Conservation (phyloP, 1,140 invertebrate species). For the Drosophila cardini region DNA sequence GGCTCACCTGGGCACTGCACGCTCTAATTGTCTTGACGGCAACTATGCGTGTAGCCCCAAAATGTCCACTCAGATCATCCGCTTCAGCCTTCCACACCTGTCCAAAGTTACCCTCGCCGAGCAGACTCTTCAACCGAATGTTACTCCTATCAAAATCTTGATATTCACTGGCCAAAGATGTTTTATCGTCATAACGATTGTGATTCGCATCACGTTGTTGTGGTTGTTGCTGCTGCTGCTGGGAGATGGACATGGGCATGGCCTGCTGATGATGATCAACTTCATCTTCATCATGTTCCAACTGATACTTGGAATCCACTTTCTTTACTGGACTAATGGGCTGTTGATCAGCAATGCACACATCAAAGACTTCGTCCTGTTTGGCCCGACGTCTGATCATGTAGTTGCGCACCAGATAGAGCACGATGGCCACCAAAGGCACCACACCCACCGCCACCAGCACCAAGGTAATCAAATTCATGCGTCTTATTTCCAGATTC, state of each 20-base stretch:
- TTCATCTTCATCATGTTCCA: conserved; percentile 83
- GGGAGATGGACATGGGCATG: conserved; percentile 55
- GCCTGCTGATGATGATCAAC: conserved; percentile 83
- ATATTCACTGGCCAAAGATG: conserved; percentile 80
- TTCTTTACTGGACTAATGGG: conserved; percentile 83
- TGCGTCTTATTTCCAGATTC: conserved; percentile 86
- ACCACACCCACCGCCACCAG: conserved; percentile 87
- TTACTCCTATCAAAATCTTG: conserved; percentile 93
- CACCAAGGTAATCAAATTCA: conserved; percentile 87
- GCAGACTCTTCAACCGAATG: conserved; percentile 90
- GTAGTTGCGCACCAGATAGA: conserved; percentile 86
- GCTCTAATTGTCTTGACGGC: conserved; percentile 93
- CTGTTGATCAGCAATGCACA: conserved; percentile 86
- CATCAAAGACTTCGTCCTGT: conserved; percentile 86
- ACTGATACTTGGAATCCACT: conserved; percentile 75
- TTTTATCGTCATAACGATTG: conserved; percentile 80
- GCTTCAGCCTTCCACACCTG: conserved; percentile 94
- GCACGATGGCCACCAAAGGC: conserved; percentile 86
- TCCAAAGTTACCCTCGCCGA: conserved; percentile 94
- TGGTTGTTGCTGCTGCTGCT: conserved; percentile 52
- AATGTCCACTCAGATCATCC: conserved; percentile 91
- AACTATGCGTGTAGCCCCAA: conserved; percentile 91
- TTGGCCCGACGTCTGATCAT: conserved; percentile 86
- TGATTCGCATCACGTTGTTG: conserved; percentile 69
- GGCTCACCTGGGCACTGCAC: conserved; percentile 86